These are phyloP conservation scores for Chrysocyon brachyurus DNA, from an alignment of 2,797 vertebrate genomes.

Conservation along the genomic window DNA sequence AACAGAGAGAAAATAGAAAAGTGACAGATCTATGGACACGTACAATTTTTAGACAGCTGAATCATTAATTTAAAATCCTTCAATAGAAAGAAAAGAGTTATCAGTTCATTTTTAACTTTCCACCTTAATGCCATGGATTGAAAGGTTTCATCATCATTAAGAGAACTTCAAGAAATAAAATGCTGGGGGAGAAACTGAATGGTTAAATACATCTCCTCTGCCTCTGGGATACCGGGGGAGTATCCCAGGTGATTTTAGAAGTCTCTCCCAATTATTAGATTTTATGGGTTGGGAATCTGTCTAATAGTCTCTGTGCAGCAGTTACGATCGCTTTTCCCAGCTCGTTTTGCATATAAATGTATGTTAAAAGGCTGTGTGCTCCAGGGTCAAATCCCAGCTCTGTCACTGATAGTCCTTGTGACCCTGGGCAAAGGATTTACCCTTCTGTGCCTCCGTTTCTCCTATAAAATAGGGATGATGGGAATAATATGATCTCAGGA, in stretches of 20 bases:
- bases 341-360: background rate
- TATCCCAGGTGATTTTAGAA: background rate
- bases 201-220: background rate
- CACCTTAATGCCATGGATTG: background rate
- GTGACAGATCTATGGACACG: background rate
- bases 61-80: conserved; percentile 27
- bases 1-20: background rate
- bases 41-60: background rate
- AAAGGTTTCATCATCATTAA: conserved; percentile 1
- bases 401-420: background rate
- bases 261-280: background rate
- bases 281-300: background rate
- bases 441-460: background rate
- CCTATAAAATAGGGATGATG: background rate
- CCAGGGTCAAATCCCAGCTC: background rate
- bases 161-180: conserved; percentile 11
- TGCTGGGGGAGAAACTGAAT: background rate
- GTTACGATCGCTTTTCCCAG: background rate
- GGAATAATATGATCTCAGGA: background rate
- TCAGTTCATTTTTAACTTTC: conserved; percentile 39
- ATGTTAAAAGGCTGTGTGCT: background rate
- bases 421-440: too few species aligned
- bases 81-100: background rate
- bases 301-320: background rate
- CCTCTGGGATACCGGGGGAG: background rate